Evolutionary conservation across 1,140 invertebrate species (phyloP), one percentile per base, ranked within the genome.

Genomic region (Helicoverpa armigera): DNA sequence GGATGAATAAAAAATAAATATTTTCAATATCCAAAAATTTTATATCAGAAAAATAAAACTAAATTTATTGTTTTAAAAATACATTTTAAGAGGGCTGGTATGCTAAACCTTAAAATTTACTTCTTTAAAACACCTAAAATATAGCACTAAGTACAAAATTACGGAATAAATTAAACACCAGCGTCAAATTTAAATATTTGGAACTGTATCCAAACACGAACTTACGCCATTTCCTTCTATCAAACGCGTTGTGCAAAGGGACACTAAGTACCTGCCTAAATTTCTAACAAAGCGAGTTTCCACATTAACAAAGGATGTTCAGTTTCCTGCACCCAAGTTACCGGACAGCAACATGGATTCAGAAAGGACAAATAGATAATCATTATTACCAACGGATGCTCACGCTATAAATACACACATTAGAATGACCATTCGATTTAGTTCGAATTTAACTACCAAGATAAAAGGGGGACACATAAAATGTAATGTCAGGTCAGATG

Each of bases 341-440:
- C 67, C 12, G 67, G 67, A 70, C 53, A 50, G 50, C 3, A 51
- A 13, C 9, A 23, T 16, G 18, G 12, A 69, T 31, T 51, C 65
- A 12, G 31, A 72, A 54, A 72, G 13, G 61, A 63, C 9, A 0
- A 77, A 81, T 72, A 72, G 73, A 53, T n/a, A 77, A 81, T 72
- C 74, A 48, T 61, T 63, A 67, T 69, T 58, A 74, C 69, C 70
- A 73, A 73, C 56, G 70, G 70, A 54, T 35, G 51, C n/a, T 72
- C 4, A 43, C 35, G 5, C 35, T 43, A 43, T 43, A 43, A 43
- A 43, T 43, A 14, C 14, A 31, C 12, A 31, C 51, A 65, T 48
- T 65, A 48, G 14, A 43, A 65, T 14, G 7, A 56, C 13, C n/a
- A 56, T 56, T 18, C 16, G 14, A 56, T 56, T 56, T 63, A 63